Base-by-base conservation (phyloP, 2,113 vertebrate genomes). In the Origma solitaria region DNA sequence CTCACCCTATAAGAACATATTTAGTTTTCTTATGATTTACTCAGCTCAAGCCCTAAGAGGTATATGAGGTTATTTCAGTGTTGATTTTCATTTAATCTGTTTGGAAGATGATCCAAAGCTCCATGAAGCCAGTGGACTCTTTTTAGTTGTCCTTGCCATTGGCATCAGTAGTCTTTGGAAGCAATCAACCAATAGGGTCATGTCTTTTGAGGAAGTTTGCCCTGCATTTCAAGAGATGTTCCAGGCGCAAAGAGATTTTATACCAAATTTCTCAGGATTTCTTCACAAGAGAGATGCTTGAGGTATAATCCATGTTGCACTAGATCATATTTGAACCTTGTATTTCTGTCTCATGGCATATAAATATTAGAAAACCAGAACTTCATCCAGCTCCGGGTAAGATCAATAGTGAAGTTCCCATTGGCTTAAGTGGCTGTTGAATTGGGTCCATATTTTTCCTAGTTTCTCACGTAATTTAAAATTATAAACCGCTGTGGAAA, bases 141-240 rank as follows among this genome's bases (percentile, higher is more conserved):
- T 92, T 78, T 70, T 45, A 44, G 20, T 45, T 62, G 17, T 15
- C 60, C 51, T 94, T 90, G 49, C 23, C 28, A 8, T n/a, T 82
- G 91, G 65, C 57, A 80, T 80, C 47, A 85, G 57, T 44, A 79
- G 70, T 22, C 21, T 82, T 72, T 38, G 54, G 47, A 89, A 92
- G 28, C 38, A 70, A 70, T 33, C 58, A 71, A 0, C 17, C 2
- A 1, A 42, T 51, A 25, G 20, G 44, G 50, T 66, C 0, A 0
- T 58, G 64, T 30, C 66, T 77, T 95, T 69, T 86, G 35, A 80
- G 71, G 58, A 44, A 92, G 47, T 50, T 90, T 79, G 7, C 33
- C 42, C n/a, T 50, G n/a, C 23, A 53, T 64, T 84, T 92, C 31
- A 84, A 25, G 61, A 82, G 21, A 21, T 69, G 19, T 87, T 78